Conservation (phyloP, 1,140 invertebrate genomes). For the Bathynomus jamesi region DNA sequence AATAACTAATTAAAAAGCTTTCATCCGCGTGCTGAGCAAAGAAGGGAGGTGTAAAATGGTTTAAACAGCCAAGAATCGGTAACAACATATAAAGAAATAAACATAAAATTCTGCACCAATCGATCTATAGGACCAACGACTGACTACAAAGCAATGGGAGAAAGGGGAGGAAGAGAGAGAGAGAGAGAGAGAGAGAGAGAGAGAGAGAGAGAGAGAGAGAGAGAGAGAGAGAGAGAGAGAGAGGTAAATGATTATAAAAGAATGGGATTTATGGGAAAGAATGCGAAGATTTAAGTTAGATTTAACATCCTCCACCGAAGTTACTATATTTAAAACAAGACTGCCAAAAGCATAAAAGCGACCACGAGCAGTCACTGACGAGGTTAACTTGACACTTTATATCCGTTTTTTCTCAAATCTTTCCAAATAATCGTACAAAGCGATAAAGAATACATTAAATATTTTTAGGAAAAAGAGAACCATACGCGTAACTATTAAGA, state of each 20-base stretch:
- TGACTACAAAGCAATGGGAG: background rate
- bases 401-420: no score
- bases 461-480: no score
- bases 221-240: background rate
- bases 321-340: no score
- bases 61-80: no score
- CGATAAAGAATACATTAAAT: no score
- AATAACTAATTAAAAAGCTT: no score
- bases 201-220: background rate
- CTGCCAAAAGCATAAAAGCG: background rate
- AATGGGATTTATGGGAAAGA: background rate
- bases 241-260: background rate
- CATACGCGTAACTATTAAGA: no score
- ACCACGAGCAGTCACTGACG: no score
- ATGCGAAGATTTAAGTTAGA: background rate
- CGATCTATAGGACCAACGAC: background rate
- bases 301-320: background rate
- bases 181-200: background rate
- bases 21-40: no score
- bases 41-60: no score
- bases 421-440: no score
- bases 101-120: background rate
- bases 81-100: background rate
- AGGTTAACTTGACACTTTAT: no score
- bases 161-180: background rate